phyloP scores from a whole-genome alignment of 2,888 invertebrate genomes.

The Phaonia tiefii region DNA sequence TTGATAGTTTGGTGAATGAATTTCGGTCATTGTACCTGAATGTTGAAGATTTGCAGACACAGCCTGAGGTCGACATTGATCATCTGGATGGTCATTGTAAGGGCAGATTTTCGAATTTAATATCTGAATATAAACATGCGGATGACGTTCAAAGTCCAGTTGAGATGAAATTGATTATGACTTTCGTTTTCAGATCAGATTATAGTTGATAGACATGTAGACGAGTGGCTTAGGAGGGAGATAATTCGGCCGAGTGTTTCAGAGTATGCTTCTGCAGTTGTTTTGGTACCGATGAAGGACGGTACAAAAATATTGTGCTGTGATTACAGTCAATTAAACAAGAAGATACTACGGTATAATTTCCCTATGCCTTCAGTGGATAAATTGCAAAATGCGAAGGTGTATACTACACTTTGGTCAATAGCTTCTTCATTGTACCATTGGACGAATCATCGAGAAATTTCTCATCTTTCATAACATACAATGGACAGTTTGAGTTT shows the following conservation, averaged over 20 bases:
- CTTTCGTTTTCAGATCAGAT: constrained; percentile 50
- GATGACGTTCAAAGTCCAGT: too few species aligned
- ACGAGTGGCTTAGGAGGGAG: constrained; percentile 72
- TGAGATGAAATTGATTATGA: constrained; percentile 57
- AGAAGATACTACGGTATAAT: constrained; percentile 56
- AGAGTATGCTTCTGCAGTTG: constrained; percentile 71
- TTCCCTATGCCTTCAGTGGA: constrained; percentile 60
- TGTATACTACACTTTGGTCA: constrained; percentile 64
- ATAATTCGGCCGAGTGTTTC: constrained; percentile 73
- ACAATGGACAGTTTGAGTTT: constrained; percentile 65
- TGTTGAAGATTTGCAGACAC: too few species aligned
- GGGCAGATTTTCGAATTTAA: too few species aligned
- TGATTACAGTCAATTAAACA: too few species aligned
- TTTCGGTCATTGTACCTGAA: too few species aligned
- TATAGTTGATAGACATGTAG: constrained; percentile 70
- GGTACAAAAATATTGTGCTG: too few species aligned
- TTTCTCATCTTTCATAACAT: constrained; percentile 60
- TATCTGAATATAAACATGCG: too few species aligned
- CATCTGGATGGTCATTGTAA: too few species aligned
- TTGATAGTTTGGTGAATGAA: too few species aligned
- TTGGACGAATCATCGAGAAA: too few species aligned
- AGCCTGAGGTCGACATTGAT: too few species aligned
- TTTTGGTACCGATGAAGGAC: constrained; percentile 70
- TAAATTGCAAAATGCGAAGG: constrained; percentile 41
- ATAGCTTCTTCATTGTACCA: too few species aligned